A percentile compares a stretch with the other conserved stretches of the same genome.
Evolutionary conservation across 1,140 invertebrate genomes (phyloP).

Genomic region (Caenorhabditis inopinata): DNA sequence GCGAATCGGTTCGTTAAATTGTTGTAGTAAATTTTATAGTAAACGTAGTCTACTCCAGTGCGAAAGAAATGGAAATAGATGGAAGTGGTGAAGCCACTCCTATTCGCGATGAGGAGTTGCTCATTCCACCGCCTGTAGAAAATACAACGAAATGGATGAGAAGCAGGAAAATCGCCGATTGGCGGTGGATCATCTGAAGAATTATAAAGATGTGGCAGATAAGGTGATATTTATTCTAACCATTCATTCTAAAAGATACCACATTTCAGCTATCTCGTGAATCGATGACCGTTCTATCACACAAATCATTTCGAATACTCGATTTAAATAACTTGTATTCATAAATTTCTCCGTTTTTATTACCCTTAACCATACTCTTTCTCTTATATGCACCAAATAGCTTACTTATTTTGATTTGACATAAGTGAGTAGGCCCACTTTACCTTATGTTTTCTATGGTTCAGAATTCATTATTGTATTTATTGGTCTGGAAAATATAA

Average conservation of each 20-base stretch:
- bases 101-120: conserved; percentile 48
- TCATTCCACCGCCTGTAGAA: conserved; percentile 5
- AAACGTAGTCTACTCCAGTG: conserved; percentile 40
- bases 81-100: conserved; percentile 44
- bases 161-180: background rate
- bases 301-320: background rate
- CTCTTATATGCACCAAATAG: background rate
- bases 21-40: background rate
- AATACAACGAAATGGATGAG: background rate
- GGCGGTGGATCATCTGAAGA: background rate
- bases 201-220: background rate
- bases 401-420: background rate
- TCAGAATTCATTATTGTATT: background rate
- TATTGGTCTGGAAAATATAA: too few species aligned
- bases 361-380: background rate
- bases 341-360: background rate
- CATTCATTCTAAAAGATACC: too few species aligned
- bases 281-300: background rate
- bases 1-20: conserved; percentile 69
- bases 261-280: too few species aligned
- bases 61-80: conserved; percentile 58
- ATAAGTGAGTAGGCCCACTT: background rate
- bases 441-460: background rate
- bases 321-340: background rate
- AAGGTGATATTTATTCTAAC: too few species aligned